Conservation (phyloP, 2,797 vertebrate species). For the Fringilla coelebs region DNA sequence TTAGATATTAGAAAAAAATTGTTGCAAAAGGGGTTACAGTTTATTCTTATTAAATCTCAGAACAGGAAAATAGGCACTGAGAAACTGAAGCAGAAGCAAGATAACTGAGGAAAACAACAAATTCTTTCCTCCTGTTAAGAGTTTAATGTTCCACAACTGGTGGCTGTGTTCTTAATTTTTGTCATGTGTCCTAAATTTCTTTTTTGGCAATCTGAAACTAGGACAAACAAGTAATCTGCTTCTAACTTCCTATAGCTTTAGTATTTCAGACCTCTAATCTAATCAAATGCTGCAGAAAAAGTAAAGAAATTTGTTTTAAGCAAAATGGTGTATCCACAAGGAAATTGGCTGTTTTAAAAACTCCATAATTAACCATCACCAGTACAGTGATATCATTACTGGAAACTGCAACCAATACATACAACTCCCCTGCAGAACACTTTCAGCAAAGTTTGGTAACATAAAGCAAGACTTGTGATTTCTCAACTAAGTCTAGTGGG, state of each 20-base stretch:
- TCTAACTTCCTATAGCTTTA: slow-evolving; percentile 18
- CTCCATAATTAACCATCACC: not conserved
- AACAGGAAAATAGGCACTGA: not conserved
- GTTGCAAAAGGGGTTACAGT: not conserved
- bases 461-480: not conserved
- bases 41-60: not conserved
- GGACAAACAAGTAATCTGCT: slow-evolving; percentile 6
- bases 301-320: not conserved
- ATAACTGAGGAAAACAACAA: not conserved
- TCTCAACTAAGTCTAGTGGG: not conserved
- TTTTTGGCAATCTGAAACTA: slow-evolving; percentile 5
- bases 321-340: not conserved
- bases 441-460: not conserved
- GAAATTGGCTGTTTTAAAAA: not conserved
- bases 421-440: not conserved
- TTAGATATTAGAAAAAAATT: not conserved
- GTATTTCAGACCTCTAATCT: not conserved
- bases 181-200: slow-evolving; percentile 6
- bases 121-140: not conserved
- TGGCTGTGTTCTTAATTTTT: not conserved
- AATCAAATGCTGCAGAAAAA: not conserved
- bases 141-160: not conserved
- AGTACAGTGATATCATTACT: not conserved
- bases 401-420: not conserved
- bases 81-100: not conserved